A percentile compares a stretch with the other conserved stretches of the same genome.
Conservation (phyloP, 2,888 invertebrate species). For the Autographa gamma region DNA sequence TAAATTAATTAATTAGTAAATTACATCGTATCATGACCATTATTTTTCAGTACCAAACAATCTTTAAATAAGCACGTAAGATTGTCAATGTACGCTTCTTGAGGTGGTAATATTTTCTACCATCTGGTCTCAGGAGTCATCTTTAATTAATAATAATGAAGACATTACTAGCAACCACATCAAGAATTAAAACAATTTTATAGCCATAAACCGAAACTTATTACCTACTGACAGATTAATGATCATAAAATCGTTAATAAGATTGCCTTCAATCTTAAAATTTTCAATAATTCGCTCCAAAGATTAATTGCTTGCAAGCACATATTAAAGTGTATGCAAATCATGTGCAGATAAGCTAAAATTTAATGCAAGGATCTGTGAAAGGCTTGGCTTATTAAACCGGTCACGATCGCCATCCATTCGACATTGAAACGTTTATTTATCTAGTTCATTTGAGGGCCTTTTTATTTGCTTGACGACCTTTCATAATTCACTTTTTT, state of each 20-base stretch:
- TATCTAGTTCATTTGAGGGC: slow-evolving; percentile 59
- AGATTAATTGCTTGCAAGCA: slow-evolving; percentile 48
- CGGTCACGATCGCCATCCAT: slow-evolving; percentile 65
- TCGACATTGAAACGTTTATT: slow-evolving; percentile 63
- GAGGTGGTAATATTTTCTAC: too few relatives aligned
- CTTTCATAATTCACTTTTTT: slow-evolving; percentile 33
- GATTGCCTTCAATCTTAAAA: slow-evolving; percentile 9
- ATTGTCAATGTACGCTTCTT: too few relatives aligned
- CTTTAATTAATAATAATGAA: too few relatives aligned
- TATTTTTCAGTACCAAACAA: too few relatives aligned
- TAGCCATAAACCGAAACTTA: neutral
- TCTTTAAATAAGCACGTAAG: too few relatives aligned
- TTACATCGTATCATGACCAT: too few relatives aligned
- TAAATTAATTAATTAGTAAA: too few relatives aligned
- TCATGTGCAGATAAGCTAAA: slow-evolving; percentile 61
- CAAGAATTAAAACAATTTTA: neutral
- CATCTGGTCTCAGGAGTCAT: too few relatives aligned
- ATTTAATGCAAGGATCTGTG: slow-evolving; percentile 67
- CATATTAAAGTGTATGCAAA: slow-evolving; percentile 60
- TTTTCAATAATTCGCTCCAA: slow-evolving; percentile 31
- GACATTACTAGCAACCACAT: neutral
- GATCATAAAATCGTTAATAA: neutral
- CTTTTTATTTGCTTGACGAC: slow-evolving; percentile 47
- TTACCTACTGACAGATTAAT: neutral
- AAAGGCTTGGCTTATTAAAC: slow-evolving; percentile 65